Conservation (phyloP, 2,888 invertebrate genomes). For the Stegophylla sp. region DNA sequence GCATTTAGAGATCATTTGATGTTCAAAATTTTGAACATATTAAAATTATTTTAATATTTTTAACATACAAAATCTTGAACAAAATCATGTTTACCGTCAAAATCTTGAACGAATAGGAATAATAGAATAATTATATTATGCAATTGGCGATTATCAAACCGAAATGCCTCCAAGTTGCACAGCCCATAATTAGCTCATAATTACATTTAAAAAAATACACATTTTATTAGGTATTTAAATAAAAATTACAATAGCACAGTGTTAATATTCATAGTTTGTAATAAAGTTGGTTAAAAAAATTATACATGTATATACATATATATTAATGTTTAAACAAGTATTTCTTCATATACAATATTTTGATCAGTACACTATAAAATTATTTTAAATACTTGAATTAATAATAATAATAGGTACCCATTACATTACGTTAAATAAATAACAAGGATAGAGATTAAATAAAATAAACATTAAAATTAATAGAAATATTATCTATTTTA, state of each 20-base stretch:
- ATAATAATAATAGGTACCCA: neutral
- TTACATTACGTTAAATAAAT: neutral
- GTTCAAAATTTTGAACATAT: no score
- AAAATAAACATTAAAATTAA: neutral
- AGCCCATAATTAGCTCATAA: neutral
- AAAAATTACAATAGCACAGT: constrained; percentile 15
- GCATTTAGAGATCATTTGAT: no score
- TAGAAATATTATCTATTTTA: constrained; percentile 19
- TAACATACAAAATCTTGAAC: no score
- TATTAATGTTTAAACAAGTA: constrained; percentile 2
- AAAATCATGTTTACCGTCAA: no score
- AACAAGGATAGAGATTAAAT: neutral
- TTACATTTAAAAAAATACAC: constrained; percentile 19
- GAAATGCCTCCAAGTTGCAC: no score
- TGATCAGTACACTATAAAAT: constrained; percentile 36
- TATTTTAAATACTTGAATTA: constrained; percentile 18
- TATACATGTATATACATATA: neutral
- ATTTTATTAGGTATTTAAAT: constrained; percentile 12
- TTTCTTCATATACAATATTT: constrained; percentile 30
- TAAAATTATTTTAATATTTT: no score
- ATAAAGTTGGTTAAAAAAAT: neutral
- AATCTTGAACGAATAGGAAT: no score
- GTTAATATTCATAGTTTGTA: neutral
- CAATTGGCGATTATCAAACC: no score
- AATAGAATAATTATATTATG: no score